A percentile compares a stretch with the other conserved stretches of the same genome.
Conservation (phyloP, 2,888 invertebrate species). For the Zaprionus obscuricornis region DNA sequence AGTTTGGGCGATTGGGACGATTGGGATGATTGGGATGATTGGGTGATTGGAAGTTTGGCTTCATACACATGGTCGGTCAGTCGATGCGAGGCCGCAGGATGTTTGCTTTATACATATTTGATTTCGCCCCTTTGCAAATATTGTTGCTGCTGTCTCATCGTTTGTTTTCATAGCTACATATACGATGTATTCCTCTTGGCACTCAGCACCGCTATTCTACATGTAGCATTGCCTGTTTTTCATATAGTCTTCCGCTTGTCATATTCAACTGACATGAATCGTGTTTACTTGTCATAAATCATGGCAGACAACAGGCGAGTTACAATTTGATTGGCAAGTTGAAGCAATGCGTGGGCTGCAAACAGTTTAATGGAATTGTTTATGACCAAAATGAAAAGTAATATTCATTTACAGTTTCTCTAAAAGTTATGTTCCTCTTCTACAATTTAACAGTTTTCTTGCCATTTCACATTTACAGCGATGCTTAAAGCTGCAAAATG, state of each 20-base stretch:
- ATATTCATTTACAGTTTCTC: background rate
- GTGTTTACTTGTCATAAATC: background rate
- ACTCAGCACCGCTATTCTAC: conserved; percentile 3
- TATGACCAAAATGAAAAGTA: conserved; percentile 3
- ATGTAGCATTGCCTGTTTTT: conserved; percentile 42
- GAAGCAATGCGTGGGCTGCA: conserved; percentile 18
- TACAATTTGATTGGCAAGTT: conserved; percentile 35
- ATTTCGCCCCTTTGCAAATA: conserved; percentile 32
- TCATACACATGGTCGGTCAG: too few species aligned
- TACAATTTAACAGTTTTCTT: too few species aligned
- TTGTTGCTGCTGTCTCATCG: conserved; percentile 24
- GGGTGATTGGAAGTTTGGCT: too few species aligned
- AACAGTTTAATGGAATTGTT: conserved; percentile 26
- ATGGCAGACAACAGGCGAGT: conserved; percentile 6
- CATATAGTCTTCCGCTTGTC: conserved; percentile 34
- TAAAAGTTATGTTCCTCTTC: conserved; percentile 8
- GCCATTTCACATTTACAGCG: too few species aligned
- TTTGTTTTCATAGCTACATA: conserved; percentile 26
- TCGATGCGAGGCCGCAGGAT: conserved; percentile 11
- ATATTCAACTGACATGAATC: too few species aligned
- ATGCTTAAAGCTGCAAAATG: too few species aligned
- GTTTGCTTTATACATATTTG: conserved; percentile 40
- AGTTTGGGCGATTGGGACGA: background rate
- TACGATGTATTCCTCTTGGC: conserved; percentile 1
- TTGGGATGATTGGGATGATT: too few species aligned